phyloP scores from a whole-genome alignment of 1,140 invertebrate species.

The Carcinoscorpius rotundicauda region DNA sequence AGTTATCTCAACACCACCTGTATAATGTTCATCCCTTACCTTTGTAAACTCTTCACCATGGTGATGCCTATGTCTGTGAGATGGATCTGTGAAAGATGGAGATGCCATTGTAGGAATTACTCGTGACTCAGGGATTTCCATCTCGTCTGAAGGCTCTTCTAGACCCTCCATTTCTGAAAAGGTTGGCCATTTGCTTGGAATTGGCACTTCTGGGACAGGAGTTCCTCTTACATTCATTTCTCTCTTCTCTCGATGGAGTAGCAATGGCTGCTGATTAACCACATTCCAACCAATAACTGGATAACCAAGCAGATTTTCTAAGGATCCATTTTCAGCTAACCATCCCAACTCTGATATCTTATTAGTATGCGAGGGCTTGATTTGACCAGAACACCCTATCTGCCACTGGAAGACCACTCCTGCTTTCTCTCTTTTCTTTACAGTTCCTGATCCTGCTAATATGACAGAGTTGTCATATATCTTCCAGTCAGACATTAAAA shows the following conservation, averaged over 20 bases:
- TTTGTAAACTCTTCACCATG: constrained; percentile 11
- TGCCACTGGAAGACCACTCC: constrained; percentile 43
- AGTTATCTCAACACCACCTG: constrained; percentile 7
- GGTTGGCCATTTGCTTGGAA: constrained; percentile 17
- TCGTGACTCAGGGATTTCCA: constrained; percentile 30
- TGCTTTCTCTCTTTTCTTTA: constrained; percentile 36
- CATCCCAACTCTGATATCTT: constrained; percentile 46
- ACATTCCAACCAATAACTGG: constrained; percentile 53
- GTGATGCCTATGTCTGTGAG: constrained; percentile 21
- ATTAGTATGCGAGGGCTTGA: constrained; percentile 42
- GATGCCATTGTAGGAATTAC: constrained; percentile 32
- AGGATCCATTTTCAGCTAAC: constrained; percentile 46
- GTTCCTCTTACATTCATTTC: constrained; percentile 30
- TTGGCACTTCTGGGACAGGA: constrained; percentile 20
- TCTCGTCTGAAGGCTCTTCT: constrained; percentile 14
- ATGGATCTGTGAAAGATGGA: constrained; percentile 26
- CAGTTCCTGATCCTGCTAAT: constrained; percentile 46
- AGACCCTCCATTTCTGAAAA: constrained; percentile 12
- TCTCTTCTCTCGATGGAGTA: constrained; percentile 32
- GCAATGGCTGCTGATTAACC: constrained; percentile 6
- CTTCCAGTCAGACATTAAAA: constrained; percentile 28
- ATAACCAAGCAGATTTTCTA: constrained; percentile 45
- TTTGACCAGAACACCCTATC: constrained; percentile 51
- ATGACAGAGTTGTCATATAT: constrained; percentile 37
- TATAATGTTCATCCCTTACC: too few species aligned